Conservation (phyloP, 2,113 vertebrate species). For the Hippotragus niger region DNA sequence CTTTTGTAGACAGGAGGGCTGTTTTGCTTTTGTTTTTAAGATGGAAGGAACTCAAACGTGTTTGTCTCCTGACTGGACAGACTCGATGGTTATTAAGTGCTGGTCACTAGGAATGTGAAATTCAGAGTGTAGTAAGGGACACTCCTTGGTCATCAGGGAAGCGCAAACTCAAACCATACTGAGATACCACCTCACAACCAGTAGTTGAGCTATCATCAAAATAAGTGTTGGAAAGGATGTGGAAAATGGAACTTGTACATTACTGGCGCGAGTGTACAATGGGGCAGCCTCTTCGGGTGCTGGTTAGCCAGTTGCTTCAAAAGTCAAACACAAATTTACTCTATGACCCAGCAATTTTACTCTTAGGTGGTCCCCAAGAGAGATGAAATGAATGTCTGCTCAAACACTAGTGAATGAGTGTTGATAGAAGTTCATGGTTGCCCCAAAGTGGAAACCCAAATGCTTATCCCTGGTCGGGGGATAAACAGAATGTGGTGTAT, state of each 20-base stretch:
- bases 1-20: neutral
- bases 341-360: neutral
- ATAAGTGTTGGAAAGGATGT: neutral
- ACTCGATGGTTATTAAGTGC: neutral
- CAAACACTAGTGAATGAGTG: neutral
- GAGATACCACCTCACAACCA: neutral
- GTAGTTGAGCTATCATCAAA: neutral
- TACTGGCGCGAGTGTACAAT: neutral
- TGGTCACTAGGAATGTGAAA: neutral
- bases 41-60: neutral
- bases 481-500: neutral
- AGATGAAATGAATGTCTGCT: neutral
- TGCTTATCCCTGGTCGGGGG: neutral
- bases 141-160: neutral
- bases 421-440: neutral
- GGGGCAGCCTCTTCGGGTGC: neutral
- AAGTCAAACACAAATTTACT: neutral
- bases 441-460: neutral
- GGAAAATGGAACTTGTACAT: fast-evolving
- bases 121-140: neutral
- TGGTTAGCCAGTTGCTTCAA: neutral
- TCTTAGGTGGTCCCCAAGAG: neutral
- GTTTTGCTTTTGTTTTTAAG: neutral
- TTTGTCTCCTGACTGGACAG: neutral
- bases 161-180: neutral